Evolutionary conservation across 2,797 vertebrate species (phyloP).

Genomic region (Falco peregrinus): DNA sequence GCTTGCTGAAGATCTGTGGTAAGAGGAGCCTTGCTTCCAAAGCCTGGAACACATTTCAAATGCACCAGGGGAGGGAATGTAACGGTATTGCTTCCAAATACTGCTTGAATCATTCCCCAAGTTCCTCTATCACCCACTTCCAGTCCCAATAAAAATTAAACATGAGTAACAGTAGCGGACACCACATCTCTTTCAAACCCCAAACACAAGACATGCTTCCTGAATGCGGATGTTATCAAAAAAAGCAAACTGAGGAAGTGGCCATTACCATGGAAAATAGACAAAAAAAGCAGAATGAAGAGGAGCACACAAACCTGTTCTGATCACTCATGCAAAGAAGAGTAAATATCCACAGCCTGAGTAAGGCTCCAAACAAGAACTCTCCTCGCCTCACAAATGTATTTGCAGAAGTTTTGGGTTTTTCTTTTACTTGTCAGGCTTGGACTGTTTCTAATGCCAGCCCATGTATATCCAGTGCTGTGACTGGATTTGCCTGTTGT

Average conservation of each 20-base stretch:
- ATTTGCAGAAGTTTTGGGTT: background rate
- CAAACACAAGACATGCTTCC: background rate
- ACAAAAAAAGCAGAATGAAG: background rate
- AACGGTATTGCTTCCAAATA: background rate
- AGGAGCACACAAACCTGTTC: background rate
- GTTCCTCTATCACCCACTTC: background rate
- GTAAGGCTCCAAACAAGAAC: background rate
- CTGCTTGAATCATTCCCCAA: background rate
- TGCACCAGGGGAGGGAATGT: background rate
- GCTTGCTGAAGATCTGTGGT: background rate
- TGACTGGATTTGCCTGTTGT: background rate
- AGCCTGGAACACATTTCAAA: background rate
- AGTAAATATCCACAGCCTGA: background rate
- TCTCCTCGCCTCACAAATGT: background rate
- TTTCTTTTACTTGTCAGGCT: background rate
- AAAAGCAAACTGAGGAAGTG: conserved; percentile 5
- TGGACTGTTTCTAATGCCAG: background rate
- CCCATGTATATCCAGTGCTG: background rate
- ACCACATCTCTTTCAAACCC: background rate
- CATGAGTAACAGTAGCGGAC: background rate
- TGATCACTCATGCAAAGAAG: background rate
- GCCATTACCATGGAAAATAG: background rate
- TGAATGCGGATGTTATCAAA: background rate
- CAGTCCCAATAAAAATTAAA: background rate
- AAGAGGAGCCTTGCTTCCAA: background rate